phyloP scores from a whole-genome alignment of 2,797 vertebrate genomes.

The Acipenser oxyrinchus region DNA sequence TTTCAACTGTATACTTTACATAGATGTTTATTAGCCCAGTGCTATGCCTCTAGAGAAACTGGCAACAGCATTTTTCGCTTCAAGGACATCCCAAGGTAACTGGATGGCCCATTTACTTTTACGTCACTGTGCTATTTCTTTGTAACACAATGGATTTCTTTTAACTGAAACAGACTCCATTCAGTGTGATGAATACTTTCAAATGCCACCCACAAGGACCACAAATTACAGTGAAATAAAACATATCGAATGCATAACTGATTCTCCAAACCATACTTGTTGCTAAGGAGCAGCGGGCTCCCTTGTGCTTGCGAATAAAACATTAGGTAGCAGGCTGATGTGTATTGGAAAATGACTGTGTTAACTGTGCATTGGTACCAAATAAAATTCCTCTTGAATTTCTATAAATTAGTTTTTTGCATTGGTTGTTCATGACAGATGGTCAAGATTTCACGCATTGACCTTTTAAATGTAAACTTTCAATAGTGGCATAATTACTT shows the following conservation, averaged over 20 bases:
- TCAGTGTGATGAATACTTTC: conserved; percentile 12
- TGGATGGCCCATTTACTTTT: conserved; percentile 35
- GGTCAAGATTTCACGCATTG: background rate
- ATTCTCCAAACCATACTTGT: conserved; percentile 29
- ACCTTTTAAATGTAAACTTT: background rate
- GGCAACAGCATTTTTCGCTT: conserved; percentile 32
- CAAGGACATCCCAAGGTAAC: conserved; percentile 21
- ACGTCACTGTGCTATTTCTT: conserved; percentile 37
- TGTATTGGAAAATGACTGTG: conserved; percentile 21
- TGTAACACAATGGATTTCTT: conserved; percentile 32
- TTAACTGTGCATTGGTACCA: background rate
- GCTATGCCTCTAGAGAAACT: background rate
- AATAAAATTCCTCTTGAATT: background rate
- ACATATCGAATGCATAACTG: conserved; percentile 28
- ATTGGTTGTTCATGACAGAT: background rate
- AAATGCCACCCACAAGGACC: conserved; percentile 19
- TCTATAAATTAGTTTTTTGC: background rate
- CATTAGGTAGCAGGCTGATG: conserved; percentile 27
- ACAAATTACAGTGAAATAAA: conserved; percentile 16
- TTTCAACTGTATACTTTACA: background rate
- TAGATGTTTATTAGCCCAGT: background rate
- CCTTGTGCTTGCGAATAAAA: conserved; percentile 20
- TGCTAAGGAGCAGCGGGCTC: conserved; percentile 26
- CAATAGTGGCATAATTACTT: background rate
- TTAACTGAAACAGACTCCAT: conserved; percentile 10